Conservation (phyloP, 2,113 vertebrate species). For the Thryonomys swinderianus region DNA sequence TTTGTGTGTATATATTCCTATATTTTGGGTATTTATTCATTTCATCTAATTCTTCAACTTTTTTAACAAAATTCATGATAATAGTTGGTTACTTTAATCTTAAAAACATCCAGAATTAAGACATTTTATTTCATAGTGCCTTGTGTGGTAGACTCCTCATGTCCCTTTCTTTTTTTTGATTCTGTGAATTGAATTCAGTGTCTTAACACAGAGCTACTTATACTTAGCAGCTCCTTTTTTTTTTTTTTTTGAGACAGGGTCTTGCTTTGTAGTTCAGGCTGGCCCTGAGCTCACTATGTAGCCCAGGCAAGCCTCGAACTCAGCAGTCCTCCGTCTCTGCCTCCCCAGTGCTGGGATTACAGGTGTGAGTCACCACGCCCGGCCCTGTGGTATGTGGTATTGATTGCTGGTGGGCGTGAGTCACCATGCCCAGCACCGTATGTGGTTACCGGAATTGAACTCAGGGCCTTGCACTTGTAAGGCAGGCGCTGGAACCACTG, state of each 20-base stretch:
- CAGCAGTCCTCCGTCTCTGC: too few species aligned
- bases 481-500: too few species aligned
- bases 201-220: neutral
- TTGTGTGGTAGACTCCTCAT: neutral
- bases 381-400: too few species aligned
- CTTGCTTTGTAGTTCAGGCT: neutral
- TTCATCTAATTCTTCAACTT: neutral
- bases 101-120: neutral
- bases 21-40: neutral
- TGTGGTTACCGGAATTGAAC: too few species aligned
- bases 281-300: too few species aligned
- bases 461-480: too few species aligned
- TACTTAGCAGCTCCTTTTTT: neutral
- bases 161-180: neutral
- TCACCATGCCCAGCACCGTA: too few species aligned
- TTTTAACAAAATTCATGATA: conserved; percentile 1
- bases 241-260: neutral
- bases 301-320: too few species aligned
- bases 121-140: neutral
- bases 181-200: neutral
- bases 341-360: too few species aligned
- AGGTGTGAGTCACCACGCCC: too few species aligned
- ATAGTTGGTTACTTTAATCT: neutral
- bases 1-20: neutral
- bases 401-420: too few species aligned